These are phyloP conservation scores for Netelia inedita DNA, from an alignment of 2,888 invertebrate genomes.

Conservation along the genomic window DNA sequence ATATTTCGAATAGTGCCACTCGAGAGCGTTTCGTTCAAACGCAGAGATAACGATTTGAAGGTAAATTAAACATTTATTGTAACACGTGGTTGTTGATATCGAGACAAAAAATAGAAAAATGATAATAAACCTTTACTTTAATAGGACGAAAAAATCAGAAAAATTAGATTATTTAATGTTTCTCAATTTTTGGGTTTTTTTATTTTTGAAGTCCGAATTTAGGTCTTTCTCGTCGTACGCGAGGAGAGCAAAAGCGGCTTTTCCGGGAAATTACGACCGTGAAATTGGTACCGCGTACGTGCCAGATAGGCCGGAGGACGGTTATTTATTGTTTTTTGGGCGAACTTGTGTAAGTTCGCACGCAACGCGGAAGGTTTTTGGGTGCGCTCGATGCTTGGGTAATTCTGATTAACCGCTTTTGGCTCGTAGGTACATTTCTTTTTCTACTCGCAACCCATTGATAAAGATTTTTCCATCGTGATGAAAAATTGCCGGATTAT, in stretches of 20 bases:
- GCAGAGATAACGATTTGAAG: too few species aligned
- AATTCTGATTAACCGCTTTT: constrained; percentile 22
- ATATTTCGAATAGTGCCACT: constrained; percentile 8
- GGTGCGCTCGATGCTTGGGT: not conserved
- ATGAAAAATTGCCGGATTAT: not conserved
- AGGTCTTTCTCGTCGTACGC: constrained; percentile 8
- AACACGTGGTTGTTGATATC: too few species aligned
- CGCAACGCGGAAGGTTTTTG: constrained; percentile 25
- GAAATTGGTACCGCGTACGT: constrained; percentile 2
- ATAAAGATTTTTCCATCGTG: not conserved
- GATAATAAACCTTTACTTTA: not conserved
- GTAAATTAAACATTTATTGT: too few species aligned
- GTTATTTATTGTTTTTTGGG: constrained; percentile 53
- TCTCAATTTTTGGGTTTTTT: not conserved
- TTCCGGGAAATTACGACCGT: constrained; percentile 38
- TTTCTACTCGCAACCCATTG: too few species aligned
- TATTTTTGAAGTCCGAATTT: constrained; percentile 34
- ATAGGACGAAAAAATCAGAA: too few species aligned
- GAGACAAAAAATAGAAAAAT: not conserved
- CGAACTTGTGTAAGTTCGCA: constrained; percentile 23
- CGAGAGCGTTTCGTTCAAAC: too few species aligned
- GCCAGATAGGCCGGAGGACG: constrained; percentile 35
- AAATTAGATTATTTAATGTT: constrained; percentile 16
- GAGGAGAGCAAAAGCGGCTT: constrained; percentile 29
- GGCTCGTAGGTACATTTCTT: not conserved